Evolutionary conservation across 2,797 vertebrate species (phyloP), one percentile per base, ranked within the genome.

Genomic region (Falco columbarius): DNA sequence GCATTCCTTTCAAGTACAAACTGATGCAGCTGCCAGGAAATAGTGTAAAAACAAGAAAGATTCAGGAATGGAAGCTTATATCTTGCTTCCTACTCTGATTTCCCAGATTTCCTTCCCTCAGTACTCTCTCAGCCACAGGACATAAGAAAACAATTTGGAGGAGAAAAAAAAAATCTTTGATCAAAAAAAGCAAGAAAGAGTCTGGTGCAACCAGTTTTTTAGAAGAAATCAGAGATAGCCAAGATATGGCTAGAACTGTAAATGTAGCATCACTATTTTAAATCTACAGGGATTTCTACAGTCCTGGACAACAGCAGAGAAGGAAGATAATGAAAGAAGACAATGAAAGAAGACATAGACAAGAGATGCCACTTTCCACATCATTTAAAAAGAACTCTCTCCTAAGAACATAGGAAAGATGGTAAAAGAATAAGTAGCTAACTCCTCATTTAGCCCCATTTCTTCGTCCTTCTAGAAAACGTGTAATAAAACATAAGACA

Each of bases 31-130:
- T 95, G 95, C 79, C 83, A 95, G 94, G 95, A 96, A 96, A 88
- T 42, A 14, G 32, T n/a, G 47, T 32, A 81, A 96, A 95, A 97
- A 94, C 81, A 94, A 94, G 81, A 61, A 61, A 83, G 42, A 67
- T 9, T 85, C 68, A 68, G 92, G 90, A 96, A 95, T 91, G 88
- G 90, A 91, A 95, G 93, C 66, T 95, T 83, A 16, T 77, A 71
- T 95, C 84, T 91, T 84, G 77, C 86, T 96, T 95, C 81, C 96
- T 94, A 88, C 72, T 71, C 89, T 40, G 81, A 89, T 87, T 92
- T 93, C 93, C 87, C 96, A 96, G n/a, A 90, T 92, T 96, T 96
- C 96, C 96, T 96, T 83, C 95, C 95, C 89, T 71, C 12, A 7
- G 58, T 17, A n/a, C 18, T 38, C 54, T 44, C 85, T 86, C 73